phyloP scores from a whole-genome alignment of 2,113 vertebrate genomes.

The Dendropsophus ebraccatus region DNA sequence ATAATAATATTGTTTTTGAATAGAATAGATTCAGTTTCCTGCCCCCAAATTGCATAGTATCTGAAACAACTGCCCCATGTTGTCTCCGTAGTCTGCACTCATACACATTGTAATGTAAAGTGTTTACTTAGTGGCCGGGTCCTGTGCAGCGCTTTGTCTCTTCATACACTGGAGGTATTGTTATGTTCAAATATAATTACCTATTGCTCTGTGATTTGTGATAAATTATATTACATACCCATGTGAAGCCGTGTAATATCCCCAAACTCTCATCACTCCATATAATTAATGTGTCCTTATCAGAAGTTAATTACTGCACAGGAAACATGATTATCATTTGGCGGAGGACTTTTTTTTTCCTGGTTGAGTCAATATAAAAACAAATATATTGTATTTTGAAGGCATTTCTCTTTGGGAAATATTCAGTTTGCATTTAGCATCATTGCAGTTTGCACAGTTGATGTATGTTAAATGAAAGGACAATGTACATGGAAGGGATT shows the following conservation, averaged over 20 bases:
- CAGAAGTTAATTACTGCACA: conserved; percentile 46
- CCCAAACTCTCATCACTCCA: conserved; percentile 35
- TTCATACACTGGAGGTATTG: conserved; percentile 22
- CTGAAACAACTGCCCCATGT: background rate
- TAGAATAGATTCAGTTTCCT: background rate
- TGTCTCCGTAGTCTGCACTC: background rate
- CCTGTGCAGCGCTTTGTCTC: background rate
- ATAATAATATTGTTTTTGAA: background rate
- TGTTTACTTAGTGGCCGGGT: background rate
- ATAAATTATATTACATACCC: conserved; percentile 45
- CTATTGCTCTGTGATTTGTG: conserved; percentile 34
- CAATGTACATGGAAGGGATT: background rate
- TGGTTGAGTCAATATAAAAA: conserved; percentile 5
- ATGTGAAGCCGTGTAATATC: conserved; percentile 40
- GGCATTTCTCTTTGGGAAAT: background rate
- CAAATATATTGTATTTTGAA: conserved; percentile 5
- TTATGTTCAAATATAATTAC: conserved; percentile 31
- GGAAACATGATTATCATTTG: conserved; percentile 37
- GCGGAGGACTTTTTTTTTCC: background rate
- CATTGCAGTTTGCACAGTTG: background rate
- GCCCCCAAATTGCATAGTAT: background rate
- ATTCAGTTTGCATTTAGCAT: background rate
- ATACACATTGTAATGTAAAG: background rate
- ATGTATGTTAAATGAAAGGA: background rate
- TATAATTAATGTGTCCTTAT: conserved; percentile 44